Conservation (phyloP, 2,797 vertebrate species). For the Parambassis ranga region DNA sequence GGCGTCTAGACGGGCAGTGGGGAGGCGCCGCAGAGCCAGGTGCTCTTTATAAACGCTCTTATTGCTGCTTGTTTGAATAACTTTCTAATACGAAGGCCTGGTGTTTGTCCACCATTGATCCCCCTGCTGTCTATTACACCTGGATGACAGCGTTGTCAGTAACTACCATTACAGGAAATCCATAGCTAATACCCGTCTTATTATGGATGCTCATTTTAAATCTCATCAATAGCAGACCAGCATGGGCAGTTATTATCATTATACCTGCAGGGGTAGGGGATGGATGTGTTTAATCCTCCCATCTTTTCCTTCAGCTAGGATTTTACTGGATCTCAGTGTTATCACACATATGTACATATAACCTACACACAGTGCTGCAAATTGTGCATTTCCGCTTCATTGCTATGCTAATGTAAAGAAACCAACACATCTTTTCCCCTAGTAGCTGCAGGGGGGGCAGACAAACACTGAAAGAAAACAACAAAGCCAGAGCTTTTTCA, state of each 20-base stretch:
- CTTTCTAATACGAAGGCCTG: constrained; percentile 54
- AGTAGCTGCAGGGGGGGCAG: constrained; percentile 24
- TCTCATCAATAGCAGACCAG: constrained; percentile 43
- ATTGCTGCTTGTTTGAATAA: constrained; percentile 69
- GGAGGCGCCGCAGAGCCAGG: constrained; percentile 40
- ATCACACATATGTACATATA: background rate
- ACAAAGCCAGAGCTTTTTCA: constrained; percentile 35
- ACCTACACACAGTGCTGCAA: background rate
- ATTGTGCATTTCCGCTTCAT: background rate
- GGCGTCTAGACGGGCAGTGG: constrained; percentile 35
- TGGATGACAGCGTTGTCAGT: constrained; percentile 46
- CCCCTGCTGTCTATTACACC: constrained; percentile 52
- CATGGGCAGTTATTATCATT: constrained; percentile 9
- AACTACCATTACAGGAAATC: constrained; percentile 78
- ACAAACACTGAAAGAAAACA: constrained; percentile 2
- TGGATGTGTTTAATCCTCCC: constrained; percentile 5
- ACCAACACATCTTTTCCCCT: background rate
- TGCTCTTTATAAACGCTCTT: constrained; percentile 61
- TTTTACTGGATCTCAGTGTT: background rate
- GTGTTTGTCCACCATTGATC: constrained; percentile 74
- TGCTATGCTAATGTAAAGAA: constrained; percentile 1
- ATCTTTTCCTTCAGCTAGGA: background rate
- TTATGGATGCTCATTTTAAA: constrained; percentile 62
- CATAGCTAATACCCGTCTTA: constrained; percentile 67
- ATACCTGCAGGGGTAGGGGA: constrained; percentile 6